Evolutionary conservation across 2,797 vertebrate genomes (phyloP).

Genomic region (Kryptopterus vitreolus): DNA sequence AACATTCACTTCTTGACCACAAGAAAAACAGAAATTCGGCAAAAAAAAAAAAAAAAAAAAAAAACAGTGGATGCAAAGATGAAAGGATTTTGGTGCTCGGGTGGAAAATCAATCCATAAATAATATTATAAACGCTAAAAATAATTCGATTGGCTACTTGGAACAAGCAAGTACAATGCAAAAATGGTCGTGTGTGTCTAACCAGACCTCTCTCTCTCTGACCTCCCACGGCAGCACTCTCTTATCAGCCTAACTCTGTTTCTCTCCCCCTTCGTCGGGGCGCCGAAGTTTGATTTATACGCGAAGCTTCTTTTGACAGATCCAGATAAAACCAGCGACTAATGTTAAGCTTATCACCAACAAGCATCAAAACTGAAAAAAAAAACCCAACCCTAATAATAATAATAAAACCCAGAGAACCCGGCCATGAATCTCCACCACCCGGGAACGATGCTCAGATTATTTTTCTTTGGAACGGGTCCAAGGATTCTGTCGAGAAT

Average conservation of each 20-base stretch:
- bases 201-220: background rate
- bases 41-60: no score
- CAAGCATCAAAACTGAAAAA: background rate
- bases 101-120: no score
- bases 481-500: conserved; percentile 25
- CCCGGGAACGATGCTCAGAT: conserved; percentile 9
- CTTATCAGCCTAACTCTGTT: background rate
- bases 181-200: no score
- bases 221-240: background rate
- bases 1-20: no score
- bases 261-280: background rate
- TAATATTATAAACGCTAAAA: no score
- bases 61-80: no score
- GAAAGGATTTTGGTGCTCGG: no score
- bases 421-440: background rate
- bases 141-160: no score
- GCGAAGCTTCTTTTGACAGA: background rate
- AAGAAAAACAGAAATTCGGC: no score
- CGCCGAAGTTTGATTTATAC: background rate
- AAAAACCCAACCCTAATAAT: background rate
- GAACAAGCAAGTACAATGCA: no score
- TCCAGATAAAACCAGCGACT: background rate
- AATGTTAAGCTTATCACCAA: background rate
- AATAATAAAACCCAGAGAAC: background rate
- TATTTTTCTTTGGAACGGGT: conserved; percentile 23